Evolutionary conservation across 2,888 invertebrate species (phyloP).

Genomic region (Iphiclides podalirius): DNA sequence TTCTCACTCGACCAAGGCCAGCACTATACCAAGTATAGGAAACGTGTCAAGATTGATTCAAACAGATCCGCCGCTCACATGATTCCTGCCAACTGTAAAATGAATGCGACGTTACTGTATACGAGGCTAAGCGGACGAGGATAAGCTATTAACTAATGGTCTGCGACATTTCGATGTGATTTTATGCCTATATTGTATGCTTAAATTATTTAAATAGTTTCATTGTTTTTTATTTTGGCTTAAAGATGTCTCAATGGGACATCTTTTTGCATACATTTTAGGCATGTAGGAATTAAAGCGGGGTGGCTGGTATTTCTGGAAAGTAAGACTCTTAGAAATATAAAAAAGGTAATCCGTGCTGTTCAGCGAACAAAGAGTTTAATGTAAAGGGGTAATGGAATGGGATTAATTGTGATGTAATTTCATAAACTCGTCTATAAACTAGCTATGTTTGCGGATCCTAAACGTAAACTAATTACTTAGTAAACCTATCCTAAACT

Average conservation of each 20-base stretch:
- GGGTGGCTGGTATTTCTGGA: no score
- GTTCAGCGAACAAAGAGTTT: no score
- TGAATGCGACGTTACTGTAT: constrained; percentile 15
- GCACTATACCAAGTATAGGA: constrained; percentile 9
- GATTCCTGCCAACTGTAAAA: constrained; percentile 6
- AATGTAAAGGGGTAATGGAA: no score
- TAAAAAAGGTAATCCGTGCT: no score
- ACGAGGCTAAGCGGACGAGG: constrained; percentile 9
- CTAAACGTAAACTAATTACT: no score
- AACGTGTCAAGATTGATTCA: constrained; percentile 15
- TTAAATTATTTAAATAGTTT: not conserved
- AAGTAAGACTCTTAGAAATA: no score
- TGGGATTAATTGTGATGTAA: no score
- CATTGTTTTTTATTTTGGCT: not conserved
- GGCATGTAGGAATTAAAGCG: no score
- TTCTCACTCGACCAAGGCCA: constrained; percentile 12
- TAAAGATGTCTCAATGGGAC: not conserved
- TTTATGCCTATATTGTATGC: not conserved
- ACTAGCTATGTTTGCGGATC: no score
- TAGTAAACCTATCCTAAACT: no score
- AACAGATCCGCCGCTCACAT: constrained; percentile 16
- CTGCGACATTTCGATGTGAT: constrained; percentile 4
- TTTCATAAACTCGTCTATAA: no score
- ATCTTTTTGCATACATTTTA: no score
- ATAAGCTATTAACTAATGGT: constrained; percentile 10